Evolutionary conservation across 2,113 vertebrate genomes (phyloP), one percentile per base, ranked within the genome.

Genomic region (Oryzias curvinotus): DNA sequence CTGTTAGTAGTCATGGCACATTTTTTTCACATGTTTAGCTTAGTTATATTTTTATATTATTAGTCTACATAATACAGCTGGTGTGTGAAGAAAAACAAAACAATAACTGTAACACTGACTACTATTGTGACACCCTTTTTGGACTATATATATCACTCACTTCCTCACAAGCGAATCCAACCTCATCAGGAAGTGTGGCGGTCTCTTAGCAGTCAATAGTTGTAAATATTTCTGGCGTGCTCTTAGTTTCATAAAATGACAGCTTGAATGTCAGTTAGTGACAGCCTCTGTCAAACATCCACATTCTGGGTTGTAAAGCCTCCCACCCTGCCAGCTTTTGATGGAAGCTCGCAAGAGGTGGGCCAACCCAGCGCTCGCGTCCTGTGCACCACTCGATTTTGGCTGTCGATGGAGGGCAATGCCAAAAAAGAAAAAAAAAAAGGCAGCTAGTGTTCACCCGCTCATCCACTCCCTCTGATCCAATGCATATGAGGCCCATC

Each of bases 401-500:
- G 62, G 62, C 52, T 41, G 52, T 36, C 1, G 46, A 54, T 1
- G 0, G 61, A 70, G 17, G 44, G 17, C 53, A 41, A 62, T 73
- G 8, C 78, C 61, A 66, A 64, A 65, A 30, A 30, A 30, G 10
- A 36, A 36, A 36, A 12, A 36, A 59, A 68, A 57, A 52, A 44
- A 50, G 5, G 13, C 30, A 8, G 41, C 52, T 19, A 67, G 50
- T 14, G 54, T 71, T 72, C 81, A 65, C 71, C 71, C 61, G 25
- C 60, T 80, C 76, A 21, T 49, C 66, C 65, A 5, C 43, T 56
- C 75, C 28, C 73, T 55, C 61, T 1, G 26, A 64, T 68, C 62
- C 72, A 52, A 66, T 77, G 16, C 70, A 57, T 57, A 44, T 23
- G 0, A 77, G 60, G 64, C 36, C 79, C 77, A 80, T 83, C 87